These are phyloP conservation scores for Eospalax fontanierii DNA, from an alignment of 2,797 vertebrate genomes.

Conservation along the genomic window DNA sequence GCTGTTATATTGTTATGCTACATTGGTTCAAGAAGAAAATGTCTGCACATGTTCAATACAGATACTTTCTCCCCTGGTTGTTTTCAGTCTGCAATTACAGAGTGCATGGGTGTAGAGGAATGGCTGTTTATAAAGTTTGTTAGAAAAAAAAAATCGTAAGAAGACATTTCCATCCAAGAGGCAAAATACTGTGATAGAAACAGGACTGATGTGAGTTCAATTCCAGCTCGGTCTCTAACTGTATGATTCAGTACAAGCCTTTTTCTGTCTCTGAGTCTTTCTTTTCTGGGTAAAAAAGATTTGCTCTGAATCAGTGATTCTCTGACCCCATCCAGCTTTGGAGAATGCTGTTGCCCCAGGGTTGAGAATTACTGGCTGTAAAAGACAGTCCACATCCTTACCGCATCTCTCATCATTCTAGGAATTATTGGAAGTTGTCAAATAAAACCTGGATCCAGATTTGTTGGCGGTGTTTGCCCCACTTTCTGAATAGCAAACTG, in stretches of 20 bases:
- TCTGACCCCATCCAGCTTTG: neutral
- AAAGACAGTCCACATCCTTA: neutral
- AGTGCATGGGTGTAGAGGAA: neutral
- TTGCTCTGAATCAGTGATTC: too few relatives aligned
- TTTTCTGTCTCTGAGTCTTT: neutral
- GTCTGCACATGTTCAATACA: neutral
- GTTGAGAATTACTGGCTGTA: neutral
- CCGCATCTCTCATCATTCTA: neutral
- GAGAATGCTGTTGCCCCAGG: neutral
- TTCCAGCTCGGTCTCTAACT: neutral
- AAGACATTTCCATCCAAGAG: neutral
- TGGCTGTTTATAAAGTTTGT: neutral
- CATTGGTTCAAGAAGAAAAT: neutral
- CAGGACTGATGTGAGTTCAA: neutral
- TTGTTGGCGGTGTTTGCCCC: neutral
- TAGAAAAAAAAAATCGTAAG: constrained; percentile 36
- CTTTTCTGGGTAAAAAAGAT: neutral
- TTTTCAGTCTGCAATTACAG: neutral
- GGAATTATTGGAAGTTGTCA: constrained; percentile 1
- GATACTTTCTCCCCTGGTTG: neutral
- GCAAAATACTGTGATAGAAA: neutral
- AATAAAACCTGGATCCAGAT: neutral
- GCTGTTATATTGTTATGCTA: neutral
- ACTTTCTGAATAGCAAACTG: constrained; percentile 43
- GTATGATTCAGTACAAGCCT: neutral